A percentile compares a stretch with the other conserved stretches of the same genome.
phyloP scores from a whole-genome alignment of 37 sponge, comb jelly and placozoan species.

The Halisarca cf. caerulea region DNA sequence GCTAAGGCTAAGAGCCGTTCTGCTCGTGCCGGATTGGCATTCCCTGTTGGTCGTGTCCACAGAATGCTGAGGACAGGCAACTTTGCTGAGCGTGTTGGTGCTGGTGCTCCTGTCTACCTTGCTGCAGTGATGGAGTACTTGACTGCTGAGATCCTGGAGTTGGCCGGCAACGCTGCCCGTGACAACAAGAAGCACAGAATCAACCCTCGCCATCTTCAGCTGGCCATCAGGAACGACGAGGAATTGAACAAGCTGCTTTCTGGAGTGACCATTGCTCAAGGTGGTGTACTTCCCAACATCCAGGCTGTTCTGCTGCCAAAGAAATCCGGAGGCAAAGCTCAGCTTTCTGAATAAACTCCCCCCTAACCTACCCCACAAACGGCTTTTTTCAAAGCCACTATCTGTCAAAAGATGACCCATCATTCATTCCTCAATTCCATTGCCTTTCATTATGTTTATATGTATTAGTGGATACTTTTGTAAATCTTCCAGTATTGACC shows the following conservation, averaged over 20 bases:
- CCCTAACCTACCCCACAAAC: slow-evolving; percentile 9
- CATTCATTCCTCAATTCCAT: too few species aligned
- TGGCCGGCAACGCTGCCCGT: slow-evolving; percentile 87
- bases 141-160: slow-evolving; percentile 79
- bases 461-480: too few species aligned
- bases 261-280: slow-evolving; percentile 77
- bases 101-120: slow-evolving; percentile 84
- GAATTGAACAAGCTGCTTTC: slow-evolving; percentile 80
- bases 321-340: slow-evolving; percentile 40
- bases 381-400: slow-evolving; percentile 79
- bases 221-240: slow-evolving; percentile 80
- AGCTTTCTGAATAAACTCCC: background rate
- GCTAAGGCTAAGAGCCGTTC: slow-evolving; percentile 71
- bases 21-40: slow-evolving; percentile 75
- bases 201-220: slow-evolving; percentile 77
- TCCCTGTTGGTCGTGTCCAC: slow-evolving; percentile 81
- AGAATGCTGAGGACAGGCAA: slow-evolving; percentile 63
- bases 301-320: slow-evolving; percentile 79
- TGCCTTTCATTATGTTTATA: too few species aligned
- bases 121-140: slow-evolving; percentile 85
- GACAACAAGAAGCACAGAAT: slow-evolving; percentile 85
- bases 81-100: slow-evolving; percentile 72
- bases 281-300: slow-evolving; percentile 85
- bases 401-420: slow-evolving; percentile 33
- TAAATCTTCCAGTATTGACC: too few species aligned